phyloP scores from a whole-genome alignment of 2,888 invertebrate genomes.

The Ecliptopera silaceata region DNA sequence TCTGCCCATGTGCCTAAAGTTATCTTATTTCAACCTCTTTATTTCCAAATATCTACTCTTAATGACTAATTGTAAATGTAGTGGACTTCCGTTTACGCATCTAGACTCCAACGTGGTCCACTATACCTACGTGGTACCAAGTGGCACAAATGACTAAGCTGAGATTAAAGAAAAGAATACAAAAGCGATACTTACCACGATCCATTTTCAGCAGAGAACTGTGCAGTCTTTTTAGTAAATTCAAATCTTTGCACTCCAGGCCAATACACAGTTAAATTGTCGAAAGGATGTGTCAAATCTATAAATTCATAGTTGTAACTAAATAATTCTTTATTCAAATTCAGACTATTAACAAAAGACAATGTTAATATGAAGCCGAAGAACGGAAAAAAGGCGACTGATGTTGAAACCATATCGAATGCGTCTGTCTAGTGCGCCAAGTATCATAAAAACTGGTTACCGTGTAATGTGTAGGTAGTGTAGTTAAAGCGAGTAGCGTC shows the following conservation, averaged over 20 bases:
- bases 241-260: conserved; percentile 46
- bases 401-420: conserved; percentile 40
- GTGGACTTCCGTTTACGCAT: too few relatives aligned
- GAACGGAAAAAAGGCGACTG: conserved; percentile 32
- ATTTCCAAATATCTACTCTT: too few relatives aligned
- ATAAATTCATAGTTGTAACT: conserved; percentile 55
- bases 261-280: conserved; percentile 60
- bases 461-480: too few relatives aligned
- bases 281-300: conserved; percentile 60
- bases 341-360: conserved; percentile 21
- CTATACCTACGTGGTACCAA: too few relatives aligned
- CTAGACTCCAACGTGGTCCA: too few relatives aligned
- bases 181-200: conserved; percentile 50
- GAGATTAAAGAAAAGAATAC: too few relatives aligned
- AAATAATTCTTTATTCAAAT: conserved; percentile 52
- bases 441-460: neutral
- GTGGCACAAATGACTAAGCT: too few relatives aligned
- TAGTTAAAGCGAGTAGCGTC: too few relatives aligned
- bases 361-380: conserved; percentile 20
- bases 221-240: conserved; percentile 51
- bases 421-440: neutral
- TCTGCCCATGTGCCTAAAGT: neutral
- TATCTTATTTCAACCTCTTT: neutral
- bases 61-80: too few relatives aligned
- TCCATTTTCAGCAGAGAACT: conserved; percentile 37